Evolutionary conservation across 2,888 invertebrate species (phyloP).

Genomic region (Dasysyrphus tricinctus): DNA sequence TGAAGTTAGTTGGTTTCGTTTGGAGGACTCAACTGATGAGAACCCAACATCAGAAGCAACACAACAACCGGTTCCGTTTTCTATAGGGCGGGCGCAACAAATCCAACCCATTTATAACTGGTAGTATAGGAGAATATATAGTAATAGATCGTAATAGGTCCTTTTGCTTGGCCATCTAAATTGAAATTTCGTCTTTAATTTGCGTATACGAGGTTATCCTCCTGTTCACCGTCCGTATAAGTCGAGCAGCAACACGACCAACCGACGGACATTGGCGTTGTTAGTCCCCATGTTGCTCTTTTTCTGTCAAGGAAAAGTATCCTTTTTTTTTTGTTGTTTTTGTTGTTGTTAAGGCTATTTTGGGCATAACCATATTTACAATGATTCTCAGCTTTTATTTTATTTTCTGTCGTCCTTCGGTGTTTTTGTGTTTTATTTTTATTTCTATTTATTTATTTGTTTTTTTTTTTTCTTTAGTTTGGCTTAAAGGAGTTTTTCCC

Average conservation of each 20-base stretch:
- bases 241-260: not conserved
- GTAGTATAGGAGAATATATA: constrained; percentile 43
- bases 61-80: constrained; percentile 26
- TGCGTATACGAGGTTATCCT: constrained; percentile 60
- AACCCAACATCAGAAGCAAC: not conserved
- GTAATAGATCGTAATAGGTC: constrained; percentile 68
- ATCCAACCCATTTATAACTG: constrained; percentile 57
- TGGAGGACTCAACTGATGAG: constrained; percentile 14
- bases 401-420: constrained; percentile 39
- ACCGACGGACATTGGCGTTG: not conserved
- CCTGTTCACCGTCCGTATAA: constrained; percentile 4
- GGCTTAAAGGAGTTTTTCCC: constrained; percentile 39
- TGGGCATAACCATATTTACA: constrained; percentile 60
- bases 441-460: constrained; percentile 14
- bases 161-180: constrained; percentile 62
- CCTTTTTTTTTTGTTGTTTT: constrained; percentile 21
- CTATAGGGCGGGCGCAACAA: constrained; percentile 60
- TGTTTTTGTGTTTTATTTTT: constrained; percentile 30
- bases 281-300: not conserved
- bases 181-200: constrained; percentile 66
- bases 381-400: constrained; percentile 36
- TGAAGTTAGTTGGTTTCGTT: constrained; percentile 46
- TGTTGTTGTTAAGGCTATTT: constrained; percentile 15
- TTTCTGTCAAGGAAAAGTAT: constrained; percentile 13
- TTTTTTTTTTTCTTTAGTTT: constrained; percentile 12